Base-by-base conservation (phyloP, 2,888 invertebrate genomes). In the Malachius bipustulatus region DNA sequence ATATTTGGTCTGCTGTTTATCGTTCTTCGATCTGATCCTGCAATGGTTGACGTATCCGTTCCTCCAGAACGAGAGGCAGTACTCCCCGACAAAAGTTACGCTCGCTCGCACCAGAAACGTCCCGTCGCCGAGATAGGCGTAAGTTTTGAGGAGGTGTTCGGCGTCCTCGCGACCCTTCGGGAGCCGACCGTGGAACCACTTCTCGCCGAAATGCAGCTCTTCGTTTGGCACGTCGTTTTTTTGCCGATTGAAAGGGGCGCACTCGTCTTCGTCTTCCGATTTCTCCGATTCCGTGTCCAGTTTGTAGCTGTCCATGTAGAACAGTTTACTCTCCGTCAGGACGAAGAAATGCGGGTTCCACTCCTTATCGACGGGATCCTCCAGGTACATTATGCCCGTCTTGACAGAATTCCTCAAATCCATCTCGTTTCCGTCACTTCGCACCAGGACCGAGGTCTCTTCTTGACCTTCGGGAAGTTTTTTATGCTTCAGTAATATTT, bases 301-400 rank as follows among this genome's bases (percentile, higher is more conserved):
- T 30, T 47, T 54, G 39, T 70, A 70, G 43, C 73, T 73, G 54
- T 88, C 85, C 0, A 85, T 84, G 56, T 91, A 94, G 54, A 84
- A 87, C 30, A 96, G 65, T 58, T 90, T 89, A 49, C 76, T 82
- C 43, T 84, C 77, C 0, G 89, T 91, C 19, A 96, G 64, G 10
- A 93, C 88, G 57, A 94, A 93, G 52, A 90, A 90, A 63, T 93
- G 91, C 0, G 89, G 82, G 55, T 83, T 81, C 93, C 94, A 96
- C 41, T 83, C 81, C 56, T 82, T 79, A 46, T 87, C 85, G 0
- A 88, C 75, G 0, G 84, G 82, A 66, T 96, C 93, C 60, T 91
- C 88, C 26, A 93, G 65, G 52, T 82, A 82, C 40, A 96, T 67
- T 38, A 90, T 78, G 0, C 91, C 94, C 58, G 89, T 93, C 62